Evolutionary conservation across 2,797 vertebrate species (phyloP).

Genomic region (Babyrousa celebensis): DNA sequence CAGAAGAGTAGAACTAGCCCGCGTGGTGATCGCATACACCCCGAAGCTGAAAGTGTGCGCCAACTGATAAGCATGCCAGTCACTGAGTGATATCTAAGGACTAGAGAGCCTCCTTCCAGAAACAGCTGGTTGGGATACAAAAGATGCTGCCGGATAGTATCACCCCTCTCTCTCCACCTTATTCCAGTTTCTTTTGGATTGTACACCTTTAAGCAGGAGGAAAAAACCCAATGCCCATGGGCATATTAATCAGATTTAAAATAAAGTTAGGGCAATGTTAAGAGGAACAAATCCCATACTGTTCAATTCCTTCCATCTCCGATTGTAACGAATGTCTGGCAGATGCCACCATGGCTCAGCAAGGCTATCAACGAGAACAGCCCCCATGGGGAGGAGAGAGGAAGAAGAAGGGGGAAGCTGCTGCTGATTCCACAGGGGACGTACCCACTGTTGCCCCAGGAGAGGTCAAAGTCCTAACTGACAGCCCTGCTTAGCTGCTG

Average conservation of each 20-base stretch:
- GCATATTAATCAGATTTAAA: constrained; percentile 1
- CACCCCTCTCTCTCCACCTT: too few species aligned
- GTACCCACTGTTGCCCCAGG: not conserved
- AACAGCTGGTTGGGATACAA: not conserved
- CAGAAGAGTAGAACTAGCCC: not conserved
- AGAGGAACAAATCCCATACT: not conserved
- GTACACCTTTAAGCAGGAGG: not conserved
- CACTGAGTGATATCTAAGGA: not conserved
- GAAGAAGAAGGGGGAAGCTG: not conserved
- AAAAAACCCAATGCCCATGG: not conserved
- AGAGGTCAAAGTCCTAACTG: constrained; percentile 33
- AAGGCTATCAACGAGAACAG: constrained; percentile 6
- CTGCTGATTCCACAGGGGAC: not conserved
- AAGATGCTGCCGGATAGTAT: not conserved
- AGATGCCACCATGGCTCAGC: not conserved
- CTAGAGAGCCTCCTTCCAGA: constrained; percentile 14
- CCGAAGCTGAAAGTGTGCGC: not conserved
- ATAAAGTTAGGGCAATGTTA: not conserved
- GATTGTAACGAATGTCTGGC: not conserved
- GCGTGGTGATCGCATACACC: not conserved
- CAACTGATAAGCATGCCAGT: not conserved
- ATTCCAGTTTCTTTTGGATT: constrained; percentile 10
- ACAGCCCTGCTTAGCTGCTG: constrained; percentile 62
- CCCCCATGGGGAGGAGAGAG: not conserved
- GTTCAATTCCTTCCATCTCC: not conserved